Conservation (phyloP, 1,140 invertebrate genomes). For the Penaeus chinensis region DNA sequence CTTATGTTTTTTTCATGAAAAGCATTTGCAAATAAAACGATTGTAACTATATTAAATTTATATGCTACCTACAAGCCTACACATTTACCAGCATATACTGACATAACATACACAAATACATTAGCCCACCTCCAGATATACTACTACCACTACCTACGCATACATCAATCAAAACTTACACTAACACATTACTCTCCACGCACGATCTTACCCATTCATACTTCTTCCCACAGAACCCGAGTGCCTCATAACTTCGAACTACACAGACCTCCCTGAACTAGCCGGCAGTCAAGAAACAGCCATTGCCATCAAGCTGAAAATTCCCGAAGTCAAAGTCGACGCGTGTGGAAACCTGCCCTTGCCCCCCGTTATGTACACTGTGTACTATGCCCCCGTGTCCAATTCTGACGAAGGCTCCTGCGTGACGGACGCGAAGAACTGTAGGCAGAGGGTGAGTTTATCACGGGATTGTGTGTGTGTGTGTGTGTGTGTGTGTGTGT, state of each 20-base stretch:
- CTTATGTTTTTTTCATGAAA: too few species aligned
- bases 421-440: not conserved
- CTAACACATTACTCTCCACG: too few species aligned
- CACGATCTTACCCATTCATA: too few species aligned
- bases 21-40: too few species aligned
- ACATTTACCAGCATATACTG: too few species aligned
- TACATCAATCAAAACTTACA: too few species aligned
- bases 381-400: slow-evolving; percentile 31
- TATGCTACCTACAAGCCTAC: too few species aligned
- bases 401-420: not conserved
- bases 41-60: too few species aligned
- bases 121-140: too few species aligned
- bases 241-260: slow-evolving; percentile 39
- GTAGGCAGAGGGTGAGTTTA: slow-evolving; percentile 7
- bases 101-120: too few species aligned
- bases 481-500: not conserved
- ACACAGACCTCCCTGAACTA: slow-evolving; percentile 12
- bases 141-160: too few species aligned
- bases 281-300: slow-evolving; percentile 36
- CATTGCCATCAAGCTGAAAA: slow-evolving; percentile 41
- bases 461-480: not conserved
- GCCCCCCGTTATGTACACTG: slow-evolving; percentile 28
- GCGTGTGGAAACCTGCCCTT: slow-evolving; percentile 36
- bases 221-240: not conserved
- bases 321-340: slow-evolving; percentile 1